A percentile compares a stretch with the other conserved stretches of the same genome.
Conservation (phyloP, 2,113 vertebrate genomes). For the Syrrhaptes paradoxus region DNA sequence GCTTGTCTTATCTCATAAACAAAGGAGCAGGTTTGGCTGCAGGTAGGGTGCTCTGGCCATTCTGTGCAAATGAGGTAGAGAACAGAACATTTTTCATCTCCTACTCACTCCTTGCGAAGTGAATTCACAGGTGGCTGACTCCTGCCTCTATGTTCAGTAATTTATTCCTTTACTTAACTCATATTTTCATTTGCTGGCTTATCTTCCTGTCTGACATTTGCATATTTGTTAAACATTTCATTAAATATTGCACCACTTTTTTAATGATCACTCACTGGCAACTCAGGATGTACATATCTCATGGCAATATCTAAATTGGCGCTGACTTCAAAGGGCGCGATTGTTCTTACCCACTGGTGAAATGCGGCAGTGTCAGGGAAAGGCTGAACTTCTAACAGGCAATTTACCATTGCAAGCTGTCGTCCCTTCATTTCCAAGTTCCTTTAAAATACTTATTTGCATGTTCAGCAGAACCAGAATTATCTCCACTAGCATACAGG, state of each 20-base stretch:
- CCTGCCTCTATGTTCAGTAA: conserved; percentile 12
- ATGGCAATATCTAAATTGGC: background rate
- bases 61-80: background rate
- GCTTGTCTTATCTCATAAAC: background rate
- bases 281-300: background rate
- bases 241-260: background rate
- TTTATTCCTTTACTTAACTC: conserved; percentile 22
- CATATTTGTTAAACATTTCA: conserved; percentile 50
- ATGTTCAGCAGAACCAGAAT: background rate
- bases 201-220: conserved; percentile 37
- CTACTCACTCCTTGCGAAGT: background rate
- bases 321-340: background rate
- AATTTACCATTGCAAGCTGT: background rate
- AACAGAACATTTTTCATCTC: background rate
- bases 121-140: conserved; percentile 3
- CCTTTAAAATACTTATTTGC: background rate
- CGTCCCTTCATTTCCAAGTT: background rate
- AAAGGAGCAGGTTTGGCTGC: background rate
- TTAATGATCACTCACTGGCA: conserved; percentile 4
- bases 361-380: background rate
- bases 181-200: background rate
- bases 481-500: background rate
- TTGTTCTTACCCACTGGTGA: background rate
- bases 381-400: background rate
- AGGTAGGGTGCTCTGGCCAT: background rate